These are phyloP conservation scores for Pontoporia blainvillei DNA, from an alignment of 2,113 vertebrate genomes.

Conservation along the genomic window DNA sequence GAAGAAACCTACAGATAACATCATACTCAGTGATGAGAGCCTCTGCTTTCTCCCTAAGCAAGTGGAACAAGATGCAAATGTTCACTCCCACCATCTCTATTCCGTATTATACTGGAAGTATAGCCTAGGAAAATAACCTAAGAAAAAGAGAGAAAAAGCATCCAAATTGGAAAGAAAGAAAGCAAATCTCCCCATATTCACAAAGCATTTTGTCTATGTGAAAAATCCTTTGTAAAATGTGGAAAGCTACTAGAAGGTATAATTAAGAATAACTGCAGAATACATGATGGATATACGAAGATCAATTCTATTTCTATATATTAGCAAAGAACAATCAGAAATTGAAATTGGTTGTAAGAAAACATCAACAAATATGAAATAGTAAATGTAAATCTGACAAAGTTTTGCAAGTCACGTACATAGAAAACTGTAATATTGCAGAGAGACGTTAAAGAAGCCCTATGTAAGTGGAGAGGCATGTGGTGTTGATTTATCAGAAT, in stretches of 20 bases:
- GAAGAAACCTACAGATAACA: background rate
- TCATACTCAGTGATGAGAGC: background rate
- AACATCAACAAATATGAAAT: background rate
- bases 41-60: background rate
- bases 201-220: background rate
- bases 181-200: background rate
- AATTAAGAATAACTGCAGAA: background rate
- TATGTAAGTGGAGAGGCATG: background rate
- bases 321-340: background rate
- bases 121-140: background rate
- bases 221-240: background rate
- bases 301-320: background rate
- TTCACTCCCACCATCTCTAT: background rate
- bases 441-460: background rate
- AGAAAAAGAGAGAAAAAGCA: background rate
- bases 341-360: background rate
- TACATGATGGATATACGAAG: background rate
- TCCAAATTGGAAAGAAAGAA: background rate
- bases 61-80: background rate
- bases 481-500: background rate
- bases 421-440: background rate
- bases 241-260: background rate
- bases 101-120: background rate
- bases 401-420: background rate
- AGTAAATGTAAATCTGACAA: background rate